A percentile compares a stretch with the other conserved stretches of the same genome.
phyloP scores from a whole-genome alignment of 1,140 invertebrate species.

The Listronotus oregonensis region DNA sequence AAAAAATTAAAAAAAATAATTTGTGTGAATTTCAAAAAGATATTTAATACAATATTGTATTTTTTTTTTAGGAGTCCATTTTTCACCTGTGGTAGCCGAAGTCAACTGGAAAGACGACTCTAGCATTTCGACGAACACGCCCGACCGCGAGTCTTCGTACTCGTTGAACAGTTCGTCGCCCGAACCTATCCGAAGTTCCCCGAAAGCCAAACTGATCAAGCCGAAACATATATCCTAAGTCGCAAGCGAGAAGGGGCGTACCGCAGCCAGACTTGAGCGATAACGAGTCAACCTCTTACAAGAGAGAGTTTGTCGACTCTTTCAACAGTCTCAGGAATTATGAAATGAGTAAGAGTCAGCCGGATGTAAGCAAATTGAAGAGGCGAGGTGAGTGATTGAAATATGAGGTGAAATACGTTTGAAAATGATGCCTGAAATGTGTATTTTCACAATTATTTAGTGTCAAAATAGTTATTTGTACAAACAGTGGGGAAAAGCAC shows the following conservation, averaged over 20 bases:
- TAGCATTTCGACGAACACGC: conserved; percentile 50
- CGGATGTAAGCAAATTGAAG: conserved; percentile 40
- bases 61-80: conserved; percentile 59
- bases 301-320: conserved; percentile 38
- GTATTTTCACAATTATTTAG: too few relatives aligned
- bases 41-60: neutral
- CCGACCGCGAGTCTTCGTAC: conserved; percentile 46
- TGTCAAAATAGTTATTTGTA: too few relatives aligned
- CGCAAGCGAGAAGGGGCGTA: conserved; percentile 24
- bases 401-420: too few relatives aligned
- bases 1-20: too few relatives aligned
- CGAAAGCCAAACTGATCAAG: conserved; percentile 20
- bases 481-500: too few relatives aligned
- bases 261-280: conserved; percentile 42
- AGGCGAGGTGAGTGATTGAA: conserved; percentile 33
- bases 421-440: too few relatives aligned
- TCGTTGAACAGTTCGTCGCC: conserved; percentile 39
- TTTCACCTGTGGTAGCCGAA: conserved; percentile 73
- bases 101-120: conserved; percentile 68
- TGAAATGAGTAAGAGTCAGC: conserved; percentile 43
- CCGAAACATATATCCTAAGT: conserved; percentile 19
- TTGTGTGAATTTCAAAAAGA: too few relatives aligned
- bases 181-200: conserved; percentile 24
- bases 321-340: conserved; percentile 35
- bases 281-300: conserved; percentile 30